Conservation (phyloP, 2,113 vertebrate genomes). For the Poecilia latipinna region DNA sequence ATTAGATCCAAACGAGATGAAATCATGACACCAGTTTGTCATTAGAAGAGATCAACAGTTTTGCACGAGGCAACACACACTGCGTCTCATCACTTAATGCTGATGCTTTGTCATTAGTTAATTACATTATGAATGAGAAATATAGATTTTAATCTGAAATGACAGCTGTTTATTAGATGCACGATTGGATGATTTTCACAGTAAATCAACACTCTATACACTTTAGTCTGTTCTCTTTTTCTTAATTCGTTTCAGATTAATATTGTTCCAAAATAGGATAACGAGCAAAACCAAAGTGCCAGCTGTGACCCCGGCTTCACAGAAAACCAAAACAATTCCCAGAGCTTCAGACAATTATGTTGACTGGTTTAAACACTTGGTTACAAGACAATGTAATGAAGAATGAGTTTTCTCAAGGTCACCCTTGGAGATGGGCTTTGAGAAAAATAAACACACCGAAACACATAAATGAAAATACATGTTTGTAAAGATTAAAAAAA, state of each 20-base stretch:
- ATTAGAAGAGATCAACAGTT: constrained; percentile 50
- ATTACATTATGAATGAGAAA: constrained; percentile 32
- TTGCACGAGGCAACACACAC: constrained; percentile 1
- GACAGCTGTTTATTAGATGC: constrained; percentile 37
- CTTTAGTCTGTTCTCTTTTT: neutral
- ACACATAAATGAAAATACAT: constrained; percentile 16
- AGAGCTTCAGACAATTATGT: neutral
- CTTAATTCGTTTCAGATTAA: neutral
- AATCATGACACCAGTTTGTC: constrained; percentile 22
- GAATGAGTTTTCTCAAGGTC: constrained; percentile 20
- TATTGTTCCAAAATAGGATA: neutral
- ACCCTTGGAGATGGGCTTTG: neutral
- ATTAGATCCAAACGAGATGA: constrained; percentile 20
- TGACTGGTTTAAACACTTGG: neutral
- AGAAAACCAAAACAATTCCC: neutral
- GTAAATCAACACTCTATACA: constrained; percentile 3
- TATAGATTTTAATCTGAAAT: constrained; percentile 37
- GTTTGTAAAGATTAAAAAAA: constrained; percentile 41
- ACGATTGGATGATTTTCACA: constrained; percentile 16
- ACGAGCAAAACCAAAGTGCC: neutral
- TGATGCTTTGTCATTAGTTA: constrained; percentile 41
- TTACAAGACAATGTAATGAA: neutral
- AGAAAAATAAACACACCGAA: neutral
- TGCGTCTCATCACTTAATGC: constrained; percentile 47
- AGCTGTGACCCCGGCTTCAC: neutral